phyloP scores from a whole-genome alignment of 2,888 invertebrate genomes.

The Deilephila porcellus region DNA sequence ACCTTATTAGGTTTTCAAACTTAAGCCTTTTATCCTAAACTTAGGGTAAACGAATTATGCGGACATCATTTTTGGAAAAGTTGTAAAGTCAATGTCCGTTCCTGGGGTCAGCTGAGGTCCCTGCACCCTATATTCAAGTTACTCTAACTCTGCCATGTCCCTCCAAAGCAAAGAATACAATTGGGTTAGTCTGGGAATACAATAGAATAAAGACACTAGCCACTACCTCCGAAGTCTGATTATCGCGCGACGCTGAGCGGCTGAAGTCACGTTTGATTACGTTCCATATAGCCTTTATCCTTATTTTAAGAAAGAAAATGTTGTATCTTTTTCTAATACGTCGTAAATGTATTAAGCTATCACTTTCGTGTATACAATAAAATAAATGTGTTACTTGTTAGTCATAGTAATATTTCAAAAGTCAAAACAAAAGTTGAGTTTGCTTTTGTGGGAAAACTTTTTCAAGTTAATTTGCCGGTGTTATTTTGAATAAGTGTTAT shows the following conservation, averaged over 20 bases:
- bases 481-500: not conserved
- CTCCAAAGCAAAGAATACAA: no score
- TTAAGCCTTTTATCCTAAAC: not conserved
- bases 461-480: not conserved
- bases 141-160: no score
- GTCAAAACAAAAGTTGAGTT: slow-evolving; percentile 20
- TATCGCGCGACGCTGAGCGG: not conserved
- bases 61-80: not conserved
- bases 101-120: no score
- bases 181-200: no score
- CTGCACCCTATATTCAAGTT: no score
- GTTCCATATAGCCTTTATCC: not conserved
- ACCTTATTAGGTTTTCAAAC: no score
- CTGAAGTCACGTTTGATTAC: not conserved
- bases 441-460: not conserved
- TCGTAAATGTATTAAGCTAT: not conserved
- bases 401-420: not conserved
- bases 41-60: not conserved
- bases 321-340: not conserved
- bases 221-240: no score
- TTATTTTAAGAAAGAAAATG: not conserved
- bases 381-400: not conserved
- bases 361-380: not conserved
- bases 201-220: no score
- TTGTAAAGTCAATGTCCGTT: no score